Base-by-base conservation (phyloP, 2,888 invertebrate species). In the Nemurella pictetii region DNA sequence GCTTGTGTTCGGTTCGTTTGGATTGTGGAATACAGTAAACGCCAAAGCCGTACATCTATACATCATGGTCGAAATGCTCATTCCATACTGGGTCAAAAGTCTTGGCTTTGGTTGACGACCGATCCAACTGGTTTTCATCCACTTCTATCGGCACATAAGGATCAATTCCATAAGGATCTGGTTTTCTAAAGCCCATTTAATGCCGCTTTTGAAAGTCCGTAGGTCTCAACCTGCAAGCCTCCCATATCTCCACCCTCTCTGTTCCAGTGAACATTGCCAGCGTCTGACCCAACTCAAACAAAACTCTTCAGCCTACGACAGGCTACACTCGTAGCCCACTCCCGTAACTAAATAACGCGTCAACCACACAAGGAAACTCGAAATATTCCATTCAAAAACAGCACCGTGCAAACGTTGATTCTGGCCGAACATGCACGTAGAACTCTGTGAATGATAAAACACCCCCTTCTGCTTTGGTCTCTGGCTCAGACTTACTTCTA, bases 21-120 rank as follows among this genome's bases (percentile, higher is more conserved):
- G 98, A 93, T 99, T 98, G 91, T 99, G 99, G 93, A 99, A 99
- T 89, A 99, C 98, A 87, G 99, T 99, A 91, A 99, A 94, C 88
- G 97, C 97, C 89, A 99, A 94, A 90, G 95, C 96, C 95, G 88
- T 97, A 98, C 91, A 96, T 96, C 89, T 95, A 95, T 86, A 98
- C 96, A 90, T 97, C 97, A 89, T 97, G 95, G 88, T 95, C 94
- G 91, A 98, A 99, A 90, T 94, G 95, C 91, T 99, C 99, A 91
- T 98, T 98, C 98, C 98, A 99, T 86, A 97, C 95, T 80, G 99
- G 99, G 91, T 97, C 96, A 90, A 95, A 97, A 87, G 98, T 98
- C 92, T 98, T 98, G 89, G 95, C 94, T 91, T 97, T 97, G 87
- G 98, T 97, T 90, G 96, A 95, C 87, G 98, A 97, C 89, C 97